Percentiles rank a stretch among this genome's conserved stretches.
Conservation (phyloP, 37 sponge, comb jelly and placozoan genomes). For the Aplysina aerophoba region DNA sequence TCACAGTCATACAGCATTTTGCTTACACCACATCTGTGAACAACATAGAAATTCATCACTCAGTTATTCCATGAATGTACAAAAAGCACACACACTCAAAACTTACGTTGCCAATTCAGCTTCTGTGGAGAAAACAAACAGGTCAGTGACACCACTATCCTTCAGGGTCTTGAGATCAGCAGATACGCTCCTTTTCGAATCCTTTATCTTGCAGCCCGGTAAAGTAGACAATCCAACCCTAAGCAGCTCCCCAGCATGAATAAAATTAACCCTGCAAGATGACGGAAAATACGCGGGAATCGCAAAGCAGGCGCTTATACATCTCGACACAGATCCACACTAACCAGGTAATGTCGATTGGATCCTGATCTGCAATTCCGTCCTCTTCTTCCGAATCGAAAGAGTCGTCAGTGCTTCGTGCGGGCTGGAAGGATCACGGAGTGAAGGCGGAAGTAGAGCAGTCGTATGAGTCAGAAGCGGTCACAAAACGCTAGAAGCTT, state of each 20-base stretch:
- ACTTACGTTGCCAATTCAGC: constrained; percentile 67
- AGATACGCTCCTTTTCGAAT: constrained; percentile 62
- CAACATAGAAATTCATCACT: too few species aligned
- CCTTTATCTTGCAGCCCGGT: constrained; percentile 57
- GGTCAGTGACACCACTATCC: constrained; percentile 57
- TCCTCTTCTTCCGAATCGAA: constrained; percentile 80
- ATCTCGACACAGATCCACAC: not conserved
- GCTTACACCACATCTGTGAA: constrained; percentile 52
- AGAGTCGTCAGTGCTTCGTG: constrained; percentile 9
- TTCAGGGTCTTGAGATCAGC: constrained; percentile 74
- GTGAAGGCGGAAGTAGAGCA: too few species aligned
- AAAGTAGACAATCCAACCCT: constrained; percentile 53
- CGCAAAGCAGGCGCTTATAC: not conserved
- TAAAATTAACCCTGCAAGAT: constrained; percentile 37
- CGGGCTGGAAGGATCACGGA: too few species aligned
- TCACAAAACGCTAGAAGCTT: too few species aligned
- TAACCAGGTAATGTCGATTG: constrained; percentile 75
- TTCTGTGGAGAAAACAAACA: constrained; percentile 80
- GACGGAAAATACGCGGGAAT: too few species aligned
- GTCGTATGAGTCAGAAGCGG: too few species aligned
- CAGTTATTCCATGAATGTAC: not conserved
- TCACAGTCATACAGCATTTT: constrained; percentile 57
- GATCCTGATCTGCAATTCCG: constrained; percentile 75
- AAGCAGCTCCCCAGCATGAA: constrained; percentile 18
- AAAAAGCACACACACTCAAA: not conserved